Conservation (phyloP, 2,888 invertebrate species). For the Ryuthela nishihirai region DNA sequence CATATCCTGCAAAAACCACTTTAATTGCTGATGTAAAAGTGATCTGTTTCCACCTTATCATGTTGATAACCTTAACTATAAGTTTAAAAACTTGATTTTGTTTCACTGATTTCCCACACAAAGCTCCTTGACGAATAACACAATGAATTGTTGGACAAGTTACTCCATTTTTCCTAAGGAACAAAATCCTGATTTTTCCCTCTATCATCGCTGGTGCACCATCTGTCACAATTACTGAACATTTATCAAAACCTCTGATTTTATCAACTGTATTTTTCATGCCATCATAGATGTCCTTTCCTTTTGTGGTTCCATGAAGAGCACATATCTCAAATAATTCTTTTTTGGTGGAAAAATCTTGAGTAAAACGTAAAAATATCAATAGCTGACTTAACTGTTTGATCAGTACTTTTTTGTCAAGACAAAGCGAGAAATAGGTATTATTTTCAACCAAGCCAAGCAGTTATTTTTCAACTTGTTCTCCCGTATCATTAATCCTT, state of each 20-base stretch:
- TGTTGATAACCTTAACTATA: neutral
- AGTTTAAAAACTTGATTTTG: conserved; percentile 1
- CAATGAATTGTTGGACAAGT: neutral
- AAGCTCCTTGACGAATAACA: conserved; percentile 3
- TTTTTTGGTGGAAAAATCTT: conserved; percentile 6
- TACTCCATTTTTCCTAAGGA: conserved; percentile 2
- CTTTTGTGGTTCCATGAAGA: no score
- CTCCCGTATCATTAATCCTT: no score
- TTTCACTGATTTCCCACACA: neutral
- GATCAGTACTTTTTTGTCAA: neutral
- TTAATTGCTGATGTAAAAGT: neutral
- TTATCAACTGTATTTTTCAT: no score
- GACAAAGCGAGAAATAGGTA: no score
- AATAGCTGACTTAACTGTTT: conserved; percentile 1
- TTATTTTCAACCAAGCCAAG: no score
- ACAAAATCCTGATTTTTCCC: neutral
- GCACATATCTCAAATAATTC: no score
- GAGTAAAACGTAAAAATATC: conserved; percentile 1
- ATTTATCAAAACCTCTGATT: neutral
- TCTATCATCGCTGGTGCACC: neutral
- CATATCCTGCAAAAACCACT: conserved; percentile 3
- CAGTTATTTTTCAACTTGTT: no score
- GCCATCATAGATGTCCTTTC: no score
- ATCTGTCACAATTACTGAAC: neutral
- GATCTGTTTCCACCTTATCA: neutral